These are phyloP conservation scores for Centropristis striata DNA, from an alignment of 2,113 vertebrate genomes.

Conservation along the genomic window DNA sequence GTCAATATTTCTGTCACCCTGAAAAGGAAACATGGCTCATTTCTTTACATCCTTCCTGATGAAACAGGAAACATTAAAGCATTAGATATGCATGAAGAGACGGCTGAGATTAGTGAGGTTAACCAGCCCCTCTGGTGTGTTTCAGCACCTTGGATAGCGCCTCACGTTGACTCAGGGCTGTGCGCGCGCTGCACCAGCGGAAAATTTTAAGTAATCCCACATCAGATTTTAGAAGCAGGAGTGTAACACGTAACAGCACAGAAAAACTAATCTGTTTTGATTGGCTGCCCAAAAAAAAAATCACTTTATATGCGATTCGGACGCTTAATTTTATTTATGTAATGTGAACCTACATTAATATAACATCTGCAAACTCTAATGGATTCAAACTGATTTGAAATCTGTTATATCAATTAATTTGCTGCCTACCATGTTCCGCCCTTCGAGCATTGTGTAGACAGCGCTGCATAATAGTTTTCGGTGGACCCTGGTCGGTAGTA, in stretches of 20 bases:
- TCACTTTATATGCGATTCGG: not conserved
- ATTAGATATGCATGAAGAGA: not conserved
- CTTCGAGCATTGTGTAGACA: constrained; percentile 54
- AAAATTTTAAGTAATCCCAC: constrained; percentile 58
- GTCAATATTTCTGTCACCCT: not conserved
- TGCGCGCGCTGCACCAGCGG: constrained; percentile 35
- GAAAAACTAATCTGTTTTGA: constrained; percentile 9
- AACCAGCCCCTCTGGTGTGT: not conserved
- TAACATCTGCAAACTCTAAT: not conserved
- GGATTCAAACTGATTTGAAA: not conserved
- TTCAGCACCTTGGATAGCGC: constrained; percentile 73
- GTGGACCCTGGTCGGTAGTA: constrained; percentile 57
- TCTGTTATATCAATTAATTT: not conserved
- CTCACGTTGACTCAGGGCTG: constrained; percentile 49
- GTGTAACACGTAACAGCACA: constrained; percentile 10
- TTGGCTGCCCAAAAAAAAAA: no score
- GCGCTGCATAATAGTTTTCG: constrained; percentile 61
- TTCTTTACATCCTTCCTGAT: not conserved
- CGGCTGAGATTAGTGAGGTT: constrained; percentile 24
- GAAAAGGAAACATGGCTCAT: not conserved
- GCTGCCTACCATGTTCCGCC: constrained; percentile 75
- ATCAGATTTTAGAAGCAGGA: constrained; percentile 15
- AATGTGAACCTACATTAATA: not conserved
- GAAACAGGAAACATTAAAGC: not conserved
- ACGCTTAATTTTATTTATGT: not conserved